phyloP scores from a whole-genome alignment of 2,888 invertebrate genomes.

The Stenichneumon culpator region DNA sequence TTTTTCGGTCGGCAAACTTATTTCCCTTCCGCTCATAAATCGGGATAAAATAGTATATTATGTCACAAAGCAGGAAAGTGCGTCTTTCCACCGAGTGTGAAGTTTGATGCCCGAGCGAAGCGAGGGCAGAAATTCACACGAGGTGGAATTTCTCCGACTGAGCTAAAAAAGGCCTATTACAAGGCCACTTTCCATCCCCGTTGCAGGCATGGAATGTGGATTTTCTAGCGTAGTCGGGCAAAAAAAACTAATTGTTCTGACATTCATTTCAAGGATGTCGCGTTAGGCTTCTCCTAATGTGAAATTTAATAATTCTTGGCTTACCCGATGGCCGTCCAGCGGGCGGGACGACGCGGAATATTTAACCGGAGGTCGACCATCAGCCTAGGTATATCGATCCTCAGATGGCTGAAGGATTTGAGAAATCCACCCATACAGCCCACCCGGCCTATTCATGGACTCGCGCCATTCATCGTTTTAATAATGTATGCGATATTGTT shows the following conservation, averaged over 20 bases:
- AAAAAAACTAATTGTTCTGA: background rate
- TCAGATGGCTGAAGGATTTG: slow-evolving; percentile 17
- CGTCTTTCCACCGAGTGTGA: too few species aligned
- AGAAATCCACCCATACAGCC: slow-evolving; percentile 12
- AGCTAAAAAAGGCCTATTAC: too few species aligned
- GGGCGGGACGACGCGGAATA: background rate
- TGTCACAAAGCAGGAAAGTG: too few species aligned
- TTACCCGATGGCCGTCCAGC: background rate
- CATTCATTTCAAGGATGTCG: background rate
- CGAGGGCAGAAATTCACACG: too few species aligned
- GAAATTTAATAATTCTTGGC: slow-evolving; percentile 12
- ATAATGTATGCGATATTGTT: slow-evolving; percentile 48
- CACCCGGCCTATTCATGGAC: slow-evolving; percentile 12
- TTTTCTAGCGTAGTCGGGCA: too few species aligned
- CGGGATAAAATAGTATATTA: too few species aligned
- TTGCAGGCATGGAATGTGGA: too few species aligned
- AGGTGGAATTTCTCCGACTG: too few species aligned
- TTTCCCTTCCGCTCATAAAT: too few species aligned
- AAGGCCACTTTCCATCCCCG: too few species aligned
- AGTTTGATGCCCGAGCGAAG: too few species aligned
- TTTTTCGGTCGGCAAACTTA: too few species aligned
- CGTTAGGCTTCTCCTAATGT: background rate
- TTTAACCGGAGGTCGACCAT: slow-evolving; percentile 11
- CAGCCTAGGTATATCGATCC: slow-evolving; percentile 1
- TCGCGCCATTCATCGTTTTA: slow-evolving; percentile 31